Evolutionary conservation across 2,113 vertebrate genomes (phyloP), one percentile per base, ranked within the genome.

Genomic region (Leptosomus discolor): DNA sequence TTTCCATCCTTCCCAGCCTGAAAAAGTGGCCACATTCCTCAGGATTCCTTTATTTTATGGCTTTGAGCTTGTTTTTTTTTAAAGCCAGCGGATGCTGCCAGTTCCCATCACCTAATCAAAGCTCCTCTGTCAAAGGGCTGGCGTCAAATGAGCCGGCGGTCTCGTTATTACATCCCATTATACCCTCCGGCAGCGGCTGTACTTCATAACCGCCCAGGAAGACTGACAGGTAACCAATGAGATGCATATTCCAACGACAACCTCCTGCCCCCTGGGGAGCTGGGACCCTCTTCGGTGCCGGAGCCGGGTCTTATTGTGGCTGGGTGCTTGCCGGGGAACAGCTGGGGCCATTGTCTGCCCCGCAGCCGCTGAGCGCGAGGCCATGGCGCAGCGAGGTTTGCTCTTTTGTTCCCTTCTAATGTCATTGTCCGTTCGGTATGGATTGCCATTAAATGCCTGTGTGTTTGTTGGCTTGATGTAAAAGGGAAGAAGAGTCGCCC

Each of bases 181-280:
- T 37, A 45, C 82, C 96, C 96, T 60, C 83, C 3, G n/a, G 96
- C 96, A 46, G 78, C 17, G 11, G 78, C 94, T 83, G 94, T 43
- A 43, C 88, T 91, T 93, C 32, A 81, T 56, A 95, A 76, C 92
- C 29, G 43, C 96, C 95, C 87, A 54, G 87, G 70, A 92, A 71
- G 73, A 84, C 95, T 96, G 97, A 95, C 97, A 97, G 96, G 96
- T 97, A 88, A 95, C 97, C 97, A 97, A 97, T 97, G 94, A 92
- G 93, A 94, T 87, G 90, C 88, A 93, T 76, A 93, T 95, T 93
- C 81, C 74, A 78, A 36, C 9, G 75, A 94, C 95, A 68, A 23
- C 61, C 65, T 69, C 45, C 50, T 88, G 65, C n/a, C 43, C 63
- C 39, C 50, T 7, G 11, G 73, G 64, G 84, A 94, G n/a, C 48